phyloP scores from a whole-genome alignment of 1,140 invertebrate genomes.

The Trichomalopsis sarcophagae region DNA sequence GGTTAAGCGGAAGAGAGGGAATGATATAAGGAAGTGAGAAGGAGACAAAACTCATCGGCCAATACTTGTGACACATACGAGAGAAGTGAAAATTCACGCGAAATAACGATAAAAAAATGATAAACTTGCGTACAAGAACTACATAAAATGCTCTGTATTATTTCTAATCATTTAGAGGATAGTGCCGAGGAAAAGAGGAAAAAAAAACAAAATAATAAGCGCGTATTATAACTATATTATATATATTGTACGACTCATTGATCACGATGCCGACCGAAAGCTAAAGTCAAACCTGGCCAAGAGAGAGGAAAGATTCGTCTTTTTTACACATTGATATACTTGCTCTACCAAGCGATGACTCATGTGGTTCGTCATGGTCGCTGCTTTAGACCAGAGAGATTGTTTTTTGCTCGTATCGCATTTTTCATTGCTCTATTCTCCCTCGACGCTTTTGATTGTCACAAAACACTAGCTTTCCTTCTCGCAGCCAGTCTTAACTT shows the following conservation, averaged over 20 bases:
- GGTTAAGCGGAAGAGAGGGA: conserved; percentile 49
- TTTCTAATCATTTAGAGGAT: conserved; percentile 7
- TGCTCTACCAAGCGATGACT: background rate
- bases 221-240: conserved; percentile 7
- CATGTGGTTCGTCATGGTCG: background rate
- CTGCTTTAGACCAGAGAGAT: background rate
- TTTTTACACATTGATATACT: background rate
- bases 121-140: conserved; percentile 28
- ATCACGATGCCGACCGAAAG: conserved; percentile 22
- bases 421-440: background rate
- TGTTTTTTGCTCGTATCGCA: background rate
- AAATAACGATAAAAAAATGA: conserved; percentile 30
- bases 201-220: background rate
- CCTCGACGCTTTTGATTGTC: background rate
- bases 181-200: background rate
- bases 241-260: conserved; percentile 27
- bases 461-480: background rate
- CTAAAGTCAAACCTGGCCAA: conserved; percentile 19
- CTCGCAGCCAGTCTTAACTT: conserved; percentile 56
- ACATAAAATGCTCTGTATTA: conserved; percentile 18
- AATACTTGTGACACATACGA: conserved; percentile 57
- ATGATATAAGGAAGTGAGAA: conserved; percentile 50
- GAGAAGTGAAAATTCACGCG: conserved; percentile 55
- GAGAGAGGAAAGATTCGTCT: conserved; percentile 33
- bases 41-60: conserved; percentile 51